Evolutionary conservation across 2,888 invertebrate species (phyloP).

Genomic region (Cylloceria caligata): DNA sequence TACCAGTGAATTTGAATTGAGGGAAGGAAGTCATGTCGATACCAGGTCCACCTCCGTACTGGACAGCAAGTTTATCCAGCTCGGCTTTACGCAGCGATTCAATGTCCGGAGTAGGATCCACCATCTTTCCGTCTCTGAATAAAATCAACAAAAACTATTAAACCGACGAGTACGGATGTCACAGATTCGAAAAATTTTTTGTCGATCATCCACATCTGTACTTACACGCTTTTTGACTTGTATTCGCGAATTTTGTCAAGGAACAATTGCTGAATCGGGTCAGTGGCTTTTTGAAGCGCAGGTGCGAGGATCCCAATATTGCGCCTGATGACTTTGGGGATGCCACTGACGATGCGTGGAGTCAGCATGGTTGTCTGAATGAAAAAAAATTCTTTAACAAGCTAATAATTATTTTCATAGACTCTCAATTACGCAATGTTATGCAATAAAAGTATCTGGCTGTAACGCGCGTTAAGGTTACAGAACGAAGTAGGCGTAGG

Average conservation of each 20-base stretch:
- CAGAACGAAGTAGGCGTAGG: not conserved
- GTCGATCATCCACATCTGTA: conserved; percentile 71
- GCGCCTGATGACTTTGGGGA: conserved; percentile 84
- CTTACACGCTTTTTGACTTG: conserved; percentile 93
- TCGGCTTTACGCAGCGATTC: conserved; percentile 91
- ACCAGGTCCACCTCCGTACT: conserved; percentile 91
- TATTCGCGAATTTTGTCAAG: conserved; percentile 96
- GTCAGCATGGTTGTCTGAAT: conserved; percentile 76
- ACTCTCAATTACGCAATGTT: conserved; percentile 39
- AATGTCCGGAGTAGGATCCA: conserved; percentile 92
- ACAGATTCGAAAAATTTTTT: not conserved
- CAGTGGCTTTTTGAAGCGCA: conserved; percentile 89
- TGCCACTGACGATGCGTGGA: conserved; percentile 70
- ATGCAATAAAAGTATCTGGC: conserved; percentile 49
- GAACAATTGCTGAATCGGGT: conserved; percentile 97
- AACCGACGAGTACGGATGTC: not conserved
- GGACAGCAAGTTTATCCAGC: conserved; percentile 92
- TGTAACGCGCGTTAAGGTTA: conserved; percentile 41
- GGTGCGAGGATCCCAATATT: conserved; percentile 91
- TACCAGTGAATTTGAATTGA: conserved; percentile 91
- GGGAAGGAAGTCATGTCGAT: conserved; percentile 96
- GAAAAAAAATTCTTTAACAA: conserved; percentile 38
- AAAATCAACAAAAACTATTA: conserved; percentile 47
- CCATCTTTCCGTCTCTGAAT: conserved; percentile 92
- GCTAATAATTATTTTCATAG: not conserved